Conservation (phyloP, 1,140 invertebrate species). For the Drosophila athabasca region DNA sequence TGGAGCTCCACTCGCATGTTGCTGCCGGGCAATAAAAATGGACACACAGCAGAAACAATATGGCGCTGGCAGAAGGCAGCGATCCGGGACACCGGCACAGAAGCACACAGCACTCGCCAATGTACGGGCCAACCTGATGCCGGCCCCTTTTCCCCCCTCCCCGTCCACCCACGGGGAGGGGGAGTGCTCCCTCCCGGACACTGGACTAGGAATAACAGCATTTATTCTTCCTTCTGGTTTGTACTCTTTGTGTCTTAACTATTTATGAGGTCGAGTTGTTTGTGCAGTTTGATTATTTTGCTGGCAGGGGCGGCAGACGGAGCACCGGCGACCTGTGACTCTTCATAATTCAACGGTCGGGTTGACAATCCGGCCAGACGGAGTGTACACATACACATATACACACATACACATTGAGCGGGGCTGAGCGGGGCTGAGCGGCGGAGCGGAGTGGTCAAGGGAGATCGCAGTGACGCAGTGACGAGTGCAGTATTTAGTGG, state of each 20-base stretch:
- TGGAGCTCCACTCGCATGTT: constrained; percentile 40
- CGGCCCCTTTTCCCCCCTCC: not conserved
- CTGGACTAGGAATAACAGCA: constrained; percentile 26
- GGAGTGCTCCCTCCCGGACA: constrained; percentile 3
- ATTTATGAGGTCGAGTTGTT: constrained; percentile 66
- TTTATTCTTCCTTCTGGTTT: constrained; percentile 22
- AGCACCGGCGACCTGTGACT: constrained; percentile 36
- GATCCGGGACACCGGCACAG: constrained; percentile 19
- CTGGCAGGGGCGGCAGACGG: constrained; percentile 1
- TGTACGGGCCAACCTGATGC: constrained; percentile 3
- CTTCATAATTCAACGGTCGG: constrained; percentile 56
- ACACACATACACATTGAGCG: too few species aligned
- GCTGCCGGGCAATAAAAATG: constrained; percentile 66
- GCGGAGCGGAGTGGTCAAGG: not conserved
- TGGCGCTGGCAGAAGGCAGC: constrained; percentile 14
- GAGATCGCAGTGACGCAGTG: constrained; percentile 13
- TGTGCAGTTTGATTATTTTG: constrained; percentile 67
- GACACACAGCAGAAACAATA: constrained; percentile 44
- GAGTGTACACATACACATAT: not conserved
- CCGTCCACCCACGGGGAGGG: too few species aligned
- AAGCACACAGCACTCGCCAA: constrained; percentile 29
- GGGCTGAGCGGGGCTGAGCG: too few species aligned
- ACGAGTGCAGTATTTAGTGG: too few species aligned
- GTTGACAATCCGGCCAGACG: constrained; percentile 12
- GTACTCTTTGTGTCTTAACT: constrained; percentile 52